These are phyloP conservation scores for Laspeyria flexula DNA, from an alignment of 2,888 invertebrate species.

Conservation along the genomic window DNA sequence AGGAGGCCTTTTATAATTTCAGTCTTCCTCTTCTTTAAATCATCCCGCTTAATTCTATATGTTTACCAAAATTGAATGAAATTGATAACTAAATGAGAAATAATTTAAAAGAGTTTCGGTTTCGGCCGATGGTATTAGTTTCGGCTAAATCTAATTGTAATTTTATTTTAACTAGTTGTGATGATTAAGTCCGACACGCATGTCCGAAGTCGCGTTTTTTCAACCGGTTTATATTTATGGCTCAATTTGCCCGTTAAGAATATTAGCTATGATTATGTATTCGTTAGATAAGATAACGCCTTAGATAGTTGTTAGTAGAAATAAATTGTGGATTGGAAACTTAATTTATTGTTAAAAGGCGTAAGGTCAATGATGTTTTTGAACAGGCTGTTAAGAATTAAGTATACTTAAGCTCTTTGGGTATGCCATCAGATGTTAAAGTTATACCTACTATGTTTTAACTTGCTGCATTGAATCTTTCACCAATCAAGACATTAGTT, in stretches of 20 bases:
- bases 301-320: slow-evolving; percentile 26
- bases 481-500: too few species aligned
- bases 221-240: slow-evolving; percentile 40
- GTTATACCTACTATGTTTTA: too few species aligned
- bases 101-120: background rate
- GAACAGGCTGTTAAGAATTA: too few species aligned
- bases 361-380: background rate
- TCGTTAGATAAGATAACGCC: slow-evolving; percentile 9
- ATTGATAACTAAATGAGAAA: too few species aligned
- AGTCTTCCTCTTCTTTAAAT: too few species aligned
- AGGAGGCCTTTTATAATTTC: too few species aligned
- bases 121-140: background rate
- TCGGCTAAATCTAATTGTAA: background rate
- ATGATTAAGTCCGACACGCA: slow-evolving; percentile 45
- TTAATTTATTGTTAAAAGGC: slow-evolving; percentile 35
- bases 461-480: too few species aligned
- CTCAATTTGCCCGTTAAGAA: slow-evolving; percentile 43
- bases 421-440: too few species aligned
- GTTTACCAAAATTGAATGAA: too few species aligned
- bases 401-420: too few species aligned
- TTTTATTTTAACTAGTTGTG: slow-evolving; percentile 7
- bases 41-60: too few species aligned
- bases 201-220: slow-evolving; percentile 37
- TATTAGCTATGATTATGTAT: slow-evolving; percentile 29
- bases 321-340: slow-evolving; percentile 28